phyloP scores from a whole-genome alignment of 2,797 vertebrate species.

The Valencia hispanica region DNA sequence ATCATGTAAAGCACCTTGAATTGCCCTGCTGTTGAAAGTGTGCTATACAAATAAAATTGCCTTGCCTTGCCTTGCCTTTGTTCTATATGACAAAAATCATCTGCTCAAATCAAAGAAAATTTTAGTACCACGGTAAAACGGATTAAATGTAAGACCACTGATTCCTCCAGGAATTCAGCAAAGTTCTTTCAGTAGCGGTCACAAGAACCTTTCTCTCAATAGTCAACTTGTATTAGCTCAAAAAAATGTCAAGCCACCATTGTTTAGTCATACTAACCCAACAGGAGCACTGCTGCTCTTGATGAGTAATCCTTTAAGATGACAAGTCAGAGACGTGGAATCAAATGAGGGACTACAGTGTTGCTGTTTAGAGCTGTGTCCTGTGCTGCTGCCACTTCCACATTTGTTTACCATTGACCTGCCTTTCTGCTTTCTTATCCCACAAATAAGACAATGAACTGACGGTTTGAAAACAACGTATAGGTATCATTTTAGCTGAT shows the following conservation, averaged over 20 bases:
- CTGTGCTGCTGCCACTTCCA: background rate
- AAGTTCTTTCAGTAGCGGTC: background rate
- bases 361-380: background rate
- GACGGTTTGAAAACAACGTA: no score
- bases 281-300: background rate
- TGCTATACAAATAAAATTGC: no score
- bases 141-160: background rate
- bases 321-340: background rate
- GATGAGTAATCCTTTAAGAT: background rate
- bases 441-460: background rate
- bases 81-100: background rate
- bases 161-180: background rate
- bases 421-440: background rate
- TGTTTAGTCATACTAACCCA: background rate
- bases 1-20: no score
- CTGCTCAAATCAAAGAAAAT: background rate
- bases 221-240: background rate
- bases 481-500: no score
- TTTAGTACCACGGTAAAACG: no score
- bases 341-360: background rate
- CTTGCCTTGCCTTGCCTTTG: background rate
- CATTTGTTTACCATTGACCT: background rate
- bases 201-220: background rate
- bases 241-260: background rate
- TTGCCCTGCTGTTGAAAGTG: no score